Percentiles rank a stretch among this genome's conserved stretches.
phyloP scores from a whole-genome alignment of 1,140 invertebrate species.

The Papilio glaucus region DNA sequence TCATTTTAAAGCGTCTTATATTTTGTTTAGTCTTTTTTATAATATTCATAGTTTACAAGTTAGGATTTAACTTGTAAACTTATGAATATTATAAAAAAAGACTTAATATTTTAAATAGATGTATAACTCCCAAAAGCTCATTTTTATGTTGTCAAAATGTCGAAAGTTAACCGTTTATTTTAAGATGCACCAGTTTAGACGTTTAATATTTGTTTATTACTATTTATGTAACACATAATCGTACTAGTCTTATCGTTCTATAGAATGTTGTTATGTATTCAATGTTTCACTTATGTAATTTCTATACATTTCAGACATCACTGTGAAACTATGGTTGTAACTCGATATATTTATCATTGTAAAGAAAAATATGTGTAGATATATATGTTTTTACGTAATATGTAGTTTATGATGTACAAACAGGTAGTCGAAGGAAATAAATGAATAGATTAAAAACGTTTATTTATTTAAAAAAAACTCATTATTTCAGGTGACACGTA shows the following conservation, averaged over 20 bases:
- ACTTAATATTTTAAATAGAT: constrained; percentile 29
- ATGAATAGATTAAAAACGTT: constrained; percentile 62
- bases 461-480: constrained; percentile 19
- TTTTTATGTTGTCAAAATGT: constrained; percentile 23
- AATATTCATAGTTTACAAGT: no score
- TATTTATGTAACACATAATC: not conserved
- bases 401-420: constrained; percentile 78
- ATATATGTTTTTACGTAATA: constrained; percentile 81
- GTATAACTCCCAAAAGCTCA: not conserved
- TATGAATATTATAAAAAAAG: constrained; percentile 25
- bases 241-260: constrained; percentile 20
- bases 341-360: constrained; percentile 74
- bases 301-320: constrained; percentile 61
- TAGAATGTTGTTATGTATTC: constrained; percentile 41
- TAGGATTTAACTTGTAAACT: not conserved
- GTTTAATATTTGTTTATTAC: constrained; percentile 12
- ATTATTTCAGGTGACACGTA: no score
- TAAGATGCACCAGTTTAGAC: constrained; percentile 26
- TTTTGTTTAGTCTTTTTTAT: not conserved
- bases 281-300: constrained; percentile 47
- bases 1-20: not conserved
- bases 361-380: constrained; percentile 73
- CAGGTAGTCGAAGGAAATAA: constrained; percentile 74
- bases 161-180: constrained; percentile 25
- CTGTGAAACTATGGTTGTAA: constrained; percentile 81